Evolutionary conservation across 2,797 vertebrate species (phyloP).

Genomic region (Pseudopleuronectes americanus): DNA sequence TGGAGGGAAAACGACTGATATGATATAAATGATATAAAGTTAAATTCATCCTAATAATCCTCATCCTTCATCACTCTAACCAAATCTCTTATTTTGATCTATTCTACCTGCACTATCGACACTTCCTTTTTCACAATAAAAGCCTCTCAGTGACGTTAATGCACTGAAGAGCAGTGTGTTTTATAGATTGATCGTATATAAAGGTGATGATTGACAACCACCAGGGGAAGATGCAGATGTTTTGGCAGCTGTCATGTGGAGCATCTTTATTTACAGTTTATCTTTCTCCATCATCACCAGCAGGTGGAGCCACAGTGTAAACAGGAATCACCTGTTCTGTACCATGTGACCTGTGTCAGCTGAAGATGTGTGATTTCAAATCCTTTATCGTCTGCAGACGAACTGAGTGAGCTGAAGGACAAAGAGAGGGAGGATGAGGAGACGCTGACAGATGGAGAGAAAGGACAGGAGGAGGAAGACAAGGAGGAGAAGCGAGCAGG

Average conservation of each 20-base stretch:
- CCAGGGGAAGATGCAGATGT: too few species aligned
- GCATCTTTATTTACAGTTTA: not conserved
- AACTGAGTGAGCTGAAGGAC: conserved; percentile 78
- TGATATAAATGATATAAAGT: not conserved
- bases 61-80: not conserved
- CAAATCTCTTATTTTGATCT: too few species aligned
- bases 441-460: conserved; percentile 59
- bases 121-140: conserved; percentile 30
- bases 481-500: conserved; percentile 62
- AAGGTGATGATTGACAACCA: too few species aligned
- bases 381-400: conserved; percentile 60
- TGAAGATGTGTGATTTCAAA: not conserved
- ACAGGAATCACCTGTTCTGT: not conserved
- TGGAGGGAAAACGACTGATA: not conserved
- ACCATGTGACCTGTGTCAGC: not conserved
- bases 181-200: too few species aligned
- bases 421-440: conserved; percentile 75
- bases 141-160: not conserved
- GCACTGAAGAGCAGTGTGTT: not conserved
- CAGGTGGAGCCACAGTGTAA: conserved; percentile 13
- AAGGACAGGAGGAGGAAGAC: conserved; percentile 69
- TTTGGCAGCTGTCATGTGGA: too few species aligned
- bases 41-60: not conserved
- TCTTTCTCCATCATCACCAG: conserved; percentile 3
- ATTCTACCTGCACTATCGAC: not conserved